Percentiles rank a stretch among this genome's conserved stretches.
Evolutionary conservation across 2,113 vertebrate species (phyloP).

Genomic region (Lycaon pictus): DNA sequence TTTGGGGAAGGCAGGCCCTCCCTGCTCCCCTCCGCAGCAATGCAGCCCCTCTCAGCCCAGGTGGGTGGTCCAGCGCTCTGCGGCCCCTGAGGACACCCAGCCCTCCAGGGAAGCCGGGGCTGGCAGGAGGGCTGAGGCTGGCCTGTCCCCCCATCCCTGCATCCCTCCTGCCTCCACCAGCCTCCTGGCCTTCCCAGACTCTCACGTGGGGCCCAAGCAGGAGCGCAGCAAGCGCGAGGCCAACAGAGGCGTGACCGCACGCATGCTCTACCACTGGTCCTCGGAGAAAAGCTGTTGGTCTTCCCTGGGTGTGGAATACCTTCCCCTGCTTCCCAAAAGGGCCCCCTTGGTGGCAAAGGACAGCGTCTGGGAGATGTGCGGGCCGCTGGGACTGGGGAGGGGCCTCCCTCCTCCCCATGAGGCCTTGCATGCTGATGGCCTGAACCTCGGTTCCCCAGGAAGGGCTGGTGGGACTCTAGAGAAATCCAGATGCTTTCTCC

Average conservation of each 20-base stretch:
- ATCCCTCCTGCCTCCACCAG: not conserved
- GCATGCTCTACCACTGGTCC: too few species aligned
- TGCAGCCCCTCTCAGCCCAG: not conserved
- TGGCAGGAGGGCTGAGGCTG: not conserved
- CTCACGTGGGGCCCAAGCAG: not conserved
- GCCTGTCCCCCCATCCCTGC: not conserved
- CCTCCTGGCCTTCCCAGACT: not conserved
- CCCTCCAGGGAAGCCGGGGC: not conserved
- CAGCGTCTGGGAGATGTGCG: not conserved
- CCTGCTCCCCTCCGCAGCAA: accelerated
- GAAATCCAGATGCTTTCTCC: not conserved
- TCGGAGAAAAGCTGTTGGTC: accelerated
- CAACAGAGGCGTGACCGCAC: not conserved
- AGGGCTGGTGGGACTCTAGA: accelerated
- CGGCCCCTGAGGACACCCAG: too few species aligned
- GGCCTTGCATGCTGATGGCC: not conserved
- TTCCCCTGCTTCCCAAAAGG: not conserved
- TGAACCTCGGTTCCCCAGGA: not conserved
- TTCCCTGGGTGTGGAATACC: too few species aligned
- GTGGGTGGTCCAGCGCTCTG: not conserved
- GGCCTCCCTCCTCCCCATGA: not conserved
- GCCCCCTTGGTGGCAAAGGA: not conserved
- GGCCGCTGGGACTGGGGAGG: accelerated
- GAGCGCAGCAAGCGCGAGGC: accelerated
- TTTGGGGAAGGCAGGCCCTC: not conserved